phyloP scores from a whole-genome alignment of 2,113 vertebrate species.

The Pangasianodon hypophthalmus region DNA sequence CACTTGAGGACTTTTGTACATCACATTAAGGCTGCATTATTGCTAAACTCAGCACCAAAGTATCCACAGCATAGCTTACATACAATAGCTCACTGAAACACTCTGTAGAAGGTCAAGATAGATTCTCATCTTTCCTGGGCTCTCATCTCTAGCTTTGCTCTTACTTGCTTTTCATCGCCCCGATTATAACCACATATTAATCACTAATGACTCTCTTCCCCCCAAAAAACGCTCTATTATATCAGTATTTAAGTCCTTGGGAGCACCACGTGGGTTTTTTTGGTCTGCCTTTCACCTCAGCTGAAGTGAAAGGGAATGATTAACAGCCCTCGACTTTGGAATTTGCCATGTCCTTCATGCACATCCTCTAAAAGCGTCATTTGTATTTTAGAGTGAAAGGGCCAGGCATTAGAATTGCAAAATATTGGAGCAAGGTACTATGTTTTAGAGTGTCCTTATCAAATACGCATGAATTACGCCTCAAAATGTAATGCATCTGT shows the following conservation, averaged over 20 bases:
- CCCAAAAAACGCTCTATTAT: slow-evolving; percentile 7
- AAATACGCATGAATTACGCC: slow-evolving; percentile 38
- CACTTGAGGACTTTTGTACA: not conserved
- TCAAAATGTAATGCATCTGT: slow-evolving; percentile 9
- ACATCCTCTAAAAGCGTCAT: slow-evolving; percentile 60
- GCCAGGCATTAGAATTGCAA: slow-evolving; percentile 71
- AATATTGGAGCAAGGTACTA: slow-evolving; percentile 49
- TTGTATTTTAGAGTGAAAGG: slow-evolving; percentile 61
- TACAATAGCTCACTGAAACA: not conserved
- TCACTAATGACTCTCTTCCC: slow-evolving; percentile 30
- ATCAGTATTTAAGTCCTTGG: slow-evolving; percentile 4
- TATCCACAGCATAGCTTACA: not conserved
- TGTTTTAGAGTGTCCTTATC: slow-evolving; percentile 24
- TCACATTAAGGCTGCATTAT: not conserved
- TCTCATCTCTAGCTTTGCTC: slow-evolving; percentile 53
- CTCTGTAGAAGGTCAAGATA: not conserved
- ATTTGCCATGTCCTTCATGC: slow-evolving; percentile 67
- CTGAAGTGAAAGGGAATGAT: slow-evolving; percentile 56
- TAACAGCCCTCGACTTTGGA: slow-evolving; percentile 69
- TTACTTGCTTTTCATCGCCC: slow-evolving; percentile 52
- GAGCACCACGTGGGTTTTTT: not conserved
- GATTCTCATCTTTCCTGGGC: not conserved
- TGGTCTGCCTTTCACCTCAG: not conserved
- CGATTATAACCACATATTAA: slow-evolving; percentile 63
- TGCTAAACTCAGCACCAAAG: not conserved